Conservation (phyloP, 2,888 invertebrate genomes). For the Myopa testacea region DNA sequence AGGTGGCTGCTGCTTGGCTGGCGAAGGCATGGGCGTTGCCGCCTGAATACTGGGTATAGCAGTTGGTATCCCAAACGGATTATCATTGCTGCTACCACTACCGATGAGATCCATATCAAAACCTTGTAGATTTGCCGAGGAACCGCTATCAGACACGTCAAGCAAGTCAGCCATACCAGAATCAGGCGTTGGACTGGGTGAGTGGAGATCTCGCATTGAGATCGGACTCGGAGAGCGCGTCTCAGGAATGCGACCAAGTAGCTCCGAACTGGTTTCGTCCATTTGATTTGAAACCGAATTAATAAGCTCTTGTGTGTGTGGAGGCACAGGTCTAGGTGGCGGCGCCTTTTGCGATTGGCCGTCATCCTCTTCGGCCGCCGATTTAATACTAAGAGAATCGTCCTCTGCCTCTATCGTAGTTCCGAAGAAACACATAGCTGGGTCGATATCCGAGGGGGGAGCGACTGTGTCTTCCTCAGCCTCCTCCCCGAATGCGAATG, state of each 20-base stretch:
- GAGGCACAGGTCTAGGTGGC: slow-evolving; percentile 72
- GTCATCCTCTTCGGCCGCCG: slow-evolving; percentile 60
- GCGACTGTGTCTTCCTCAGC: slow-evolving; percentile 52
- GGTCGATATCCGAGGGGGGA: slow-evolving; percentile 58
- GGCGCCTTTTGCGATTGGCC: slow-evolving; percentile 56
- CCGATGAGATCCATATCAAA: slow-evolving; percentile 60
- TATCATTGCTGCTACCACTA: slow-evolving; percentile 56
- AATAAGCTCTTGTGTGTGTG: slow-evolving; percentile 87
- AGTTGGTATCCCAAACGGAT: slow-evolving; percentile 67
- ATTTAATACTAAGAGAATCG: slow-evolving; percentile 62
- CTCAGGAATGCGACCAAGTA: slow-evolving; percentile 84
- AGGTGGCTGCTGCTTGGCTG: slow-evolving; percentile 69
- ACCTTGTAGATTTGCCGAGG: slow-evolving; percentile 58
- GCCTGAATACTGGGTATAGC: slow-evolving; percentile 67
- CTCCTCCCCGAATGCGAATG: slow-evolving; percentile 74
- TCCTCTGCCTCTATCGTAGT: slow-evolving; percentile 68
- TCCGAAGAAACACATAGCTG: slow-evolving; percentile 68
- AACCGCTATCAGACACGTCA: slow-evolving; percentile 72
- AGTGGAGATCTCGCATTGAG: slow-evolving; percentile 83
- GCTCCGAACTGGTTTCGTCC: slow-evolving; percentile 87
- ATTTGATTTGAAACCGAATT: slow-evolving; percentile 88
- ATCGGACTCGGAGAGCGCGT: slow-evolving; percentile 90
- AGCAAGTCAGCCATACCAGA: slow-evolving; percentile 74
- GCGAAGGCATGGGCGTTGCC: slow-evolving; percentile 70
- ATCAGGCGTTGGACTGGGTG: slow-evolving; percentile 86